phyloP scores from a whole-genome alignment of 2,797 vertebrate genomes.

The Epinephelus malabaricus region DNA sequence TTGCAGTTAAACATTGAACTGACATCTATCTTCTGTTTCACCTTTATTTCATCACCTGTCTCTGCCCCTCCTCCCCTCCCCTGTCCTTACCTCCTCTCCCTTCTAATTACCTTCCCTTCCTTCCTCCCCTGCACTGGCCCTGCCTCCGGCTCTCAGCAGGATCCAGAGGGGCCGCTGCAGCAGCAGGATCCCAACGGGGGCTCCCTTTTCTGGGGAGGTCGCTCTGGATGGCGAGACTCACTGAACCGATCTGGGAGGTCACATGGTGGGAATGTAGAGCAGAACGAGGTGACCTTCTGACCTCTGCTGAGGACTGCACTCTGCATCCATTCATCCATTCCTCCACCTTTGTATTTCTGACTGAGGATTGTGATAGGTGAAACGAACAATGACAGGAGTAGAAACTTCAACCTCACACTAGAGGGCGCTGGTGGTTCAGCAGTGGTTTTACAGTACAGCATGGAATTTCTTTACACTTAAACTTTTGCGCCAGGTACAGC shows the following conservation, averaged over 20 bases:
- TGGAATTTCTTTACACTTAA: background rate
- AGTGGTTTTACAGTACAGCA: slow-evolving; percentile 1
- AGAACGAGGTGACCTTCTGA: slow-evolving; percentile 13
- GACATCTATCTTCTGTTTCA: background rate
- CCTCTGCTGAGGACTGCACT: background rate
- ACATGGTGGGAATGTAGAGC: background rate
- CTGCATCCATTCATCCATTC: background rate
- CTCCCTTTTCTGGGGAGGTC: slow-evolving; percentile 10
- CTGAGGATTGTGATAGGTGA: background rate
- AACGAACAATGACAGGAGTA: background rate
- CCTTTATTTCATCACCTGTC: slow-evolving; percentile 4
- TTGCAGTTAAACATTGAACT: background rate
- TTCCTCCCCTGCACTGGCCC: slow-evolving; percentile 1
- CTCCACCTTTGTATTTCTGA: background rate
- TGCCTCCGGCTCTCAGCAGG: slow-evolving; percentile 20
- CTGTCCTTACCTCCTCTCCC: slow-evolving; percentile 17
- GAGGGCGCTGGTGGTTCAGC: slow-evolving; percentile 67
- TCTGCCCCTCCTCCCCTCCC: background rate
- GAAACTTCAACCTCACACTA: slow-evolving; percentile 40
- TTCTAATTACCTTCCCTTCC: slow-evolving; percentile 24
- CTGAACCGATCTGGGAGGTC: slow-evolving; percentile 18
- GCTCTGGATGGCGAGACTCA: slow-evolving; percentile 15
- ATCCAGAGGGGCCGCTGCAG: slow-evolving; percentile 29
- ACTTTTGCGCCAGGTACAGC: background rate
- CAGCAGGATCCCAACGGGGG: slow-evolving; percentile 28